These are phyloP conservation scores for Bombus difficillimus DNA, from an alignment of 1,140 invertebrate genomes.

Conservation along the genomic window DNA sequence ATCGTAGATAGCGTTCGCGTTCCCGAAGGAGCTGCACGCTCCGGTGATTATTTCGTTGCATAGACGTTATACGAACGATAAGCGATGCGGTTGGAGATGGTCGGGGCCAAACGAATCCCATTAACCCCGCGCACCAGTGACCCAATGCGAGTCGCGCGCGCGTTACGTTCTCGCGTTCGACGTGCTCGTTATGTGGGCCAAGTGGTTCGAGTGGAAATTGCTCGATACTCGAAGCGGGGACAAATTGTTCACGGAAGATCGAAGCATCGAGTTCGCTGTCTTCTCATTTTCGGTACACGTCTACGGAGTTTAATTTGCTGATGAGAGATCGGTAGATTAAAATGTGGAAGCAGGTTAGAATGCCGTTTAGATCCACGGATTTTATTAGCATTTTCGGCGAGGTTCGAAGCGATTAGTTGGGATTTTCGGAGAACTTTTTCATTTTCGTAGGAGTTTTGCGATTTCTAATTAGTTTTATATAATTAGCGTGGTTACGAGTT, in stretches of 20 bases:
- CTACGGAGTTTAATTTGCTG: neutral
- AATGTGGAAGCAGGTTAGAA: neutral
- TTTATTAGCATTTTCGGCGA: neutral
- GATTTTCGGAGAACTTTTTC: no score
- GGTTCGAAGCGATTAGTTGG: no score
- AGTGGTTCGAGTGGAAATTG: constrained; percentile 30
- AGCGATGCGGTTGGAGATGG: constrained; percentile 11
- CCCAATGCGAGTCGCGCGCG: constrained; percentile 36
- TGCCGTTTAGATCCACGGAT: neutral
- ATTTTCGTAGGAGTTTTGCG: no score
- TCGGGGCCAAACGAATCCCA: constrained; percentile 46
- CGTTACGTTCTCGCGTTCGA: no score
- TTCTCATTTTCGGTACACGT: neutral
- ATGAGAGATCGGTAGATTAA: neutral
- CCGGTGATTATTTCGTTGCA: constrained; percentile 49
- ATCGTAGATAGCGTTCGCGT: neutral
- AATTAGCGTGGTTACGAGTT: no score
- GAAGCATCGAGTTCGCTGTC: neutral
- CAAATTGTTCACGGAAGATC: constrained; percentile 20
- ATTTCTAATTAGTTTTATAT: no score
- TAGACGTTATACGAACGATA: constrained; percentile 33
- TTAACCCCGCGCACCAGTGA: constrained; percentile 52
- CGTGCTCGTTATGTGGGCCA: neutral
- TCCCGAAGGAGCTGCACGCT: constrained; percentile 5
- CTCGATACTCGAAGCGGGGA: neutral